A percentile compares a stretch with the other conserved stretches of the same genome.
Conservation (phyloP, 35 echinoderm and acorn worm genomes). For the Stichopus chloronotus region DNA sequence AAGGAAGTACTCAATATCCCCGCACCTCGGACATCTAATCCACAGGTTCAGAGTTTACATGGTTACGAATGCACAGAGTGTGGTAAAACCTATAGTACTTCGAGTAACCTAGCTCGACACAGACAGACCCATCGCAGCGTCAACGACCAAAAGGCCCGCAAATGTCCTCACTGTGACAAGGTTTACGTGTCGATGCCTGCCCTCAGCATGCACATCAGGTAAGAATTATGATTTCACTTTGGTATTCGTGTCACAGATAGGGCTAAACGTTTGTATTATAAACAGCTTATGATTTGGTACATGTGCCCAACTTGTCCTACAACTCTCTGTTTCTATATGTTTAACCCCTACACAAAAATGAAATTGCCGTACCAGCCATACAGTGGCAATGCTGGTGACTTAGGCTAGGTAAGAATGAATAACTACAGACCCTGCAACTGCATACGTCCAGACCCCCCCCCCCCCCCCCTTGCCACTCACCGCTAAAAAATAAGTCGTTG, state of each 20-base stretch:
- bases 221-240: not conserved
- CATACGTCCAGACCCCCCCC: too few relatives aligned
- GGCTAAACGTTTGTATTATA: not conserved
- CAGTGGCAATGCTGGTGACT: too few relatives aligned
- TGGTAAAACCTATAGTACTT: slow-evolving; percentile 96
- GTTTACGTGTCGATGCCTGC: slow-evolving; percentile 99
- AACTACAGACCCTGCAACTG: too few relatives aligned
- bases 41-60: not conserved
- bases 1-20: slow-evolving; percentile 54
- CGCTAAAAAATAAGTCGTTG: too few relatives aligned
- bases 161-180: slow-evolving; percentile 98
- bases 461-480: too few relatives aligned
- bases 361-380: too few relatives aligned
- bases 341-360: too few relatives aligned
- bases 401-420: too few relatives aligned
- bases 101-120: slow-evolving; percentile 95
- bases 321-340: too few relatives aligned
- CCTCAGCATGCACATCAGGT: slow-evolving; percentile 99
- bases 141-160: slow-evolving; percentile 92
- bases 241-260: not conserved
- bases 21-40: not conserved
- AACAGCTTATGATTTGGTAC: not conserved
- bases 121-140: slow-evolving; percentile 97
- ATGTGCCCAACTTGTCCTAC: too few relatives aligned
- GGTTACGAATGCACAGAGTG: slow-evolving; percentile 94